Conservation (phyloP, 35 echinoderm and acorn worm genomes). For the Apostichopus californicus region DNA sequence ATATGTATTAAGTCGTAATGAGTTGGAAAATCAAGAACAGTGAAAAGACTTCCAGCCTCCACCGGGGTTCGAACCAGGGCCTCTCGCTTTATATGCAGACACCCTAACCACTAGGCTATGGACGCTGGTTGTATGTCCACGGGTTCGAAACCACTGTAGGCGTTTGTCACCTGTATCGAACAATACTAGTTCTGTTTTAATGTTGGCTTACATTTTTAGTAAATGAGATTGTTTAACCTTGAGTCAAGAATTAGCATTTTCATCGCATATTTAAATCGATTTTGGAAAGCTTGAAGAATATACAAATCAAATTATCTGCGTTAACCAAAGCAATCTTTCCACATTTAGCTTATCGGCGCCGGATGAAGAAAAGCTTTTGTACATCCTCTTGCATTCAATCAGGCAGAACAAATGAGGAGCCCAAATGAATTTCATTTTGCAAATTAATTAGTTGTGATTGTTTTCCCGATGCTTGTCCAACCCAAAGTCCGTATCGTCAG, state of each 20-base stretch:
- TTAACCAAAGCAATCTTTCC: background rate
- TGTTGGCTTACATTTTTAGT: background rate
- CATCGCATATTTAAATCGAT: background rate
- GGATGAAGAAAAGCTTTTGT: background rate
- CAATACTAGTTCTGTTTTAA: too few species aligned
- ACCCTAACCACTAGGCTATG: too few species aligned
- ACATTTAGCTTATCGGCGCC: background rate
- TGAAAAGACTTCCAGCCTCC: too few species aligned
- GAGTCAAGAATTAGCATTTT: background rate
- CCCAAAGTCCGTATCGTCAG: too few species aligned
- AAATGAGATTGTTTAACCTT: background rate
- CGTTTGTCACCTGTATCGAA: too few species aligned
- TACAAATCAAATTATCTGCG: background rate
- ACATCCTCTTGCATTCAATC: background rate
- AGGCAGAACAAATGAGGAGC: background rate
- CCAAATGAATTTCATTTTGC: background rate
- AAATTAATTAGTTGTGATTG: background rate
- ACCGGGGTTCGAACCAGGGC: too few species aligned
- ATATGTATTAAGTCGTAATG: too few species aligned
- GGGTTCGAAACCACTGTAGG: too few species aligned
- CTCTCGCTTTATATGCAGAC: too few species aligned
- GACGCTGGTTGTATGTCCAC: too few species aligned
- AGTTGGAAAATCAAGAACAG: too few species aligned
- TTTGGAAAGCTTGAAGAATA: background rate
- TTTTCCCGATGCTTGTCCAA: background rate